Percentiles rank a stretch among this genome's conserved stretches.
phyloP scores from a whole-genome alignment of 30 jellyfish, hydroid and myxozoan species.

The Cassiopea xamachana region DNA sequence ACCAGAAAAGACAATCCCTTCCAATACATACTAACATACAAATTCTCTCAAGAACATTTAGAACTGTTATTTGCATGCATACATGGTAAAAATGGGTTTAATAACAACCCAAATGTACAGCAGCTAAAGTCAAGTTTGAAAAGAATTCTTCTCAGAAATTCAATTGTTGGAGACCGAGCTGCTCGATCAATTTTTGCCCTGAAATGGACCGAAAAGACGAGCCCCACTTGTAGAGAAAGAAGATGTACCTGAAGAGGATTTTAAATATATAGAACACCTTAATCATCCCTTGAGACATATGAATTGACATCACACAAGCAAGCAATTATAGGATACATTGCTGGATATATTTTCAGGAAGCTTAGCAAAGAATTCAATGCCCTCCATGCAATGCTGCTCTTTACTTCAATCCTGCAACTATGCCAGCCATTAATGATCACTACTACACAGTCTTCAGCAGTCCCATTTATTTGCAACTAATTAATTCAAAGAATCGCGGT shows the following conservation, averaged over 20 bases:
- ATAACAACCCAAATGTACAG: slow-evolving; percentile 56
- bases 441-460: too few species aligned
- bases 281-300: background rate
- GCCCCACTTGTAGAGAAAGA: slow-evolving; percentile 28
- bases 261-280: slow-evolving; percentile 2
- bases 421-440: too few species aligned
- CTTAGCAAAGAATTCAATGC: slow-evolving; percentile 12
- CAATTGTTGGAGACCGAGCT: slow-evolving; percentile 25
- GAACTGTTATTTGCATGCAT: slow-evolving; percentile 73
- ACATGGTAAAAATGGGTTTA: slow-evolving; percentile 51
- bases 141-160: slow-evolving; percentile 49
- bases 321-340: slow-evolving; percentile 52
- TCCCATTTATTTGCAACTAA: too few species aligned
- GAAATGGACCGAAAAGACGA: slow-evolving; percentile 42
- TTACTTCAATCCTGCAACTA: too few species aligned
- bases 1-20: slow-evolving; percentile 55
- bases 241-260: slow-evolving; percentile 5
- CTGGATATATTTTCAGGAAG: slow-evolving; percentile 56
- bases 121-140: slow-evolving; percentile 42
- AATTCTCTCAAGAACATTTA: slow-evolving; percentile 66
- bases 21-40: slow-evolving; percentile 63
- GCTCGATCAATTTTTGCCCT: slow-evolving; percentile 38
- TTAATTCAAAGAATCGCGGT: too few species aligned
- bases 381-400: too few species aligned
- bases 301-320: slow-evolving; percentile 22